Base-by-base conservation (phyloP, 2,113 vertebrate species). In the Phalacrocorax brasilianus region DNA sequence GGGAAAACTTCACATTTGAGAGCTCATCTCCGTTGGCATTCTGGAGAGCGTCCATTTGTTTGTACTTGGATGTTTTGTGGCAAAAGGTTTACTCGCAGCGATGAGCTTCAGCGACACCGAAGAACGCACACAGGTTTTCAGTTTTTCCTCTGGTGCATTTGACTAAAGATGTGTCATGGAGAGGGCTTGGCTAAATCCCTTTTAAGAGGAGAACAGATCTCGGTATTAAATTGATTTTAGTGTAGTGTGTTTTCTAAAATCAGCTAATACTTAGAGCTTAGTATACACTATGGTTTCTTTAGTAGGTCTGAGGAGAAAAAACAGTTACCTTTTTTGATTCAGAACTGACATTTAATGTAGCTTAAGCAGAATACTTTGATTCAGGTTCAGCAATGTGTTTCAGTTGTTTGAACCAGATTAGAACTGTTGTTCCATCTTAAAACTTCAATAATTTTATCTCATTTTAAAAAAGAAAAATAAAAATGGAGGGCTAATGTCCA, bases 41-140 rank as follows among this genome's bases (percentile, higher is more conserved):
- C 99, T 72, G 99, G 99, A 94, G 99, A 99, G 95, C 99, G 99
- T 93, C 99, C 99, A 42, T 99, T 99, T 97, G 98, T 99, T 79
- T 99, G 99, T 98, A 99, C 98, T 87, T 99, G 99, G 99, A 99
- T 99, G 99, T 99, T 99, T 98, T 99, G 99, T 96, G 99, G 99
- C 84, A 99, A 99, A 97, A 99, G 99, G 96, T 99, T 99, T 98
- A 99, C 99, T 77, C 99, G 99, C 97, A 99, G 99, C 8, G 99
- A 99, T 97, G 99, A 99, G 97, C 98, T 99, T 89, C 99, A 99
- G 98, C 98, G 99, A 84, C 99, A 99, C 98, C 98, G 99, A 98
- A 99, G 99, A 96, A 99, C 99, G 88, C 99, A 99, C 97, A 99
- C 99, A 98, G 99, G 99, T 99, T 97, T 97, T 59, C 96, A 93